These are phyloP conservation scores for Drosophila paulistorum DNA, from an alignment of 1,140 invertebrate genomes.

Conservation along the genomic window DNA sequence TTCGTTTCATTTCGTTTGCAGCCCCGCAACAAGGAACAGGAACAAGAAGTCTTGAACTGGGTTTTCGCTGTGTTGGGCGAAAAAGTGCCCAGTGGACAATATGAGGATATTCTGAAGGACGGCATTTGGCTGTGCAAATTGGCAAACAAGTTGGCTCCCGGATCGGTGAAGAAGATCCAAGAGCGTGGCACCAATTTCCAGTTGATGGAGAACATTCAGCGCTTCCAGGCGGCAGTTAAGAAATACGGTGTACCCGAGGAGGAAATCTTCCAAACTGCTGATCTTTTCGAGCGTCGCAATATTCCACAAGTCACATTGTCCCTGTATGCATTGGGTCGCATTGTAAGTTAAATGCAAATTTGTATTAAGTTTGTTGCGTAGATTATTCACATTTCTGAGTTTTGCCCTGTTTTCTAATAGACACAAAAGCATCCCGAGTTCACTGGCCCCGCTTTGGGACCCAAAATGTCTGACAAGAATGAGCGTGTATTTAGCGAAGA, in stretches of 20 bases:
- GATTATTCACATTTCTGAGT: neutral
- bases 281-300: constrained; percentile 98
- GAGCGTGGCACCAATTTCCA: constrained; percentile 98
- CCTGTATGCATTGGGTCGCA: constrained; percentile 93
- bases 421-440: constrained; percentile 98
- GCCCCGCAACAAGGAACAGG: constrained; percentile 95
- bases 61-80: constrained; percentile 94
- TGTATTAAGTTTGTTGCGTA: neutral
- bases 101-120: constrained; percentile 96
- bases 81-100: constrained; percentile 91
- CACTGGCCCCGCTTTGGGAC: constrained; percentile 93
- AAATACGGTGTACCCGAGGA: constrained; percentile 97
- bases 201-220: constrained; percentile 99
- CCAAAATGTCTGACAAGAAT: constrained; percentile 97
- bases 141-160: constrained; percentile 96
- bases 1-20: constrained; percentile 82
- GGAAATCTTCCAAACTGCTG: constrained; percentile 99
- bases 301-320: constrained; percentile 97
- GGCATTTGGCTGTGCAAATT: constrained; percentile 96
- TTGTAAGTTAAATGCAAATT: constrained; percentile 87
- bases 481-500: constrained; percentile 97
- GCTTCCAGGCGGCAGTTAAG: constrained; percentile 96
- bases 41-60: constrained; percentile 95
- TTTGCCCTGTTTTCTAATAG: constrained; percentile 69
- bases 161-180: constrained; percentile 98